Base-by-base conservation (phyloP, 1,140 invertebrate genomes). In the Drosophila kanapiae region DNA sequence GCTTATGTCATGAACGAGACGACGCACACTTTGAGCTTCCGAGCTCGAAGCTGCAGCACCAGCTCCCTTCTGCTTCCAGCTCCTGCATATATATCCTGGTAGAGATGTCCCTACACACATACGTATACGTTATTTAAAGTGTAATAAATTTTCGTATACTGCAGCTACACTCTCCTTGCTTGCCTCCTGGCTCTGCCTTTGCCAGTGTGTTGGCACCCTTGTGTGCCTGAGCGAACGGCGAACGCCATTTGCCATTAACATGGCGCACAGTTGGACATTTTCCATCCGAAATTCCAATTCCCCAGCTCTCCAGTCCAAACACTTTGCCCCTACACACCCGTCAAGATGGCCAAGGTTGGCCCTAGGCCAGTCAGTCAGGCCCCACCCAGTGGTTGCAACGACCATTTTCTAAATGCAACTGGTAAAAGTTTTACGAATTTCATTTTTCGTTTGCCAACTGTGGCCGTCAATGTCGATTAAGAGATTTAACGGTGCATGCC, bases 391-490 rank as follows among this genome's bases (percentile, higher is more conserved):
- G 45, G 65, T 51, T 40, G 60, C 48, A 40, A 37, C 31, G 38
- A 43, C 59, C 71, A 74, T 69, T 86, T 75, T 64, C 76, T 68
- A 88, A 88, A 87, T 90, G 80, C 84, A 87, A 88, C 83, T 87
- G 80, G 84, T 88, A 80, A 78, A 87, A 83, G 48, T 74, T 78
- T 76, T 77, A 56, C 57, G 77, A 83, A 78, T 84, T 83, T 78
- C 71, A 83, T 87, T 88, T 80, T 82, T 76, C 65, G 69, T 49
- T 49, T 56, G 59, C 75, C 82, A 85, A 86, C 79, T 82, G 75
- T 70, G 83, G 72, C 76, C 84, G 80, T 87, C 80, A 74, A 76
- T 82, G 83, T 87, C 76, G 84, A 87, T 87, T 87, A 88, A 80
- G 84, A 88, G 83, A 88, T 88, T 87, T 80, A 87, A 80, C 76